Percentiles rank a stretch among this genome's conserved stretches.
phyloP scores from a whole-genome alignment of 1,140 invertebrate genomes.

The Drosophila orena region DNA sequence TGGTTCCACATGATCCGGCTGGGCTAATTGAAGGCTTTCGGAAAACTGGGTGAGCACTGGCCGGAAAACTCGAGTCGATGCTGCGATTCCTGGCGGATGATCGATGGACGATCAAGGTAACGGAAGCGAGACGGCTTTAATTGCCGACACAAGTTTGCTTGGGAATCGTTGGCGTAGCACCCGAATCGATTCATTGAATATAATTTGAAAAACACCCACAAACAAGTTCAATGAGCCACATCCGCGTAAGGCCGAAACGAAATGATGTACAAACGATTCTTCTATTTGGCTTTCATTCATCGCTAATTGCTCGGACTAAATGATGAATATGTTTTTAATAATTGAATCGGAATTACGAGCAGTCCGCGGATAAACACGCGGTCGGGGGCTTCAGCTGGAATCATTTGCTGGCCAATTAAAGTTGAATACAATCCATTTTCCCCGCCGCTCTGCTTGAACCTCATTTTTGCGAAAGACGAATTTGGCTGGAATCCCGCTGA shows the following conservation, averaged over 20 bases:
- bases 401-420: slow-evolving; percentile 72
- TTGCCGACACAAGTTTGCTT: slow-evolving; percentile 59
- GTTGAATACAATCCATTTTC: slow-evolving; percentile 52
- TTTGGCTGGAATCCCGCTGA: slow-evolving; percentile 29
- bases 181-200: slow-evolving; percentile 31
- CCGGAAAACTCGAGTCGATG: slow-evolving; percentile 31
- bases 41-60: slow-evolving; percentile 32
- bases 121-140: slow-evolving; percentile 74
- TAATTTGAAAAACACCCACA: slow-evolving; percentile 16
- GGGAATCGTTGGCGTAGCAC: slow-evolving; percentile 46
- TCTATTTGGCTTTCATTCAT: slow-evolving; percentile 53
- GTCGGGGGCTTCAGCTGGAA: slow-evolving; percentile 31
- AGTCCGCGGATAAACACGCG: slow-evolving; percentile 8
- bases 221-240: slow-evolving; percentile 56
- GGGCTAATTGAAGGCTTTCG: slow-evolving; percentile 65
- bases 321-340: slow-evolving; percentile 64
- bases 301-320: slow-evolving; percentile 57
- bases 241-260: slow-evolving; percentile 45
- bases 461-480: slow-evolving; percentile 52
- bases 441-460: slow-evolving; percentile 1
- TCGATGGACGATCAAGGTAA: slow-evolving; percentile 71
- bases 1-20: slow-evolving; percentile 21
- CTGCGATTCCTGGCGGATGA: slow-evolving; percentile 36
- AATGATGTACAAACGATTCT: slow-evolving; percentile 63
- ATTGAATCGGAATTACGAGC: slow-evolving; percentile 47